Evolutionary conservation across 2,797 vertebrate species (phyloP), one percentile per base, ranked within the genome.

Genomic region (Pitangus sulphuratus): DNA sequence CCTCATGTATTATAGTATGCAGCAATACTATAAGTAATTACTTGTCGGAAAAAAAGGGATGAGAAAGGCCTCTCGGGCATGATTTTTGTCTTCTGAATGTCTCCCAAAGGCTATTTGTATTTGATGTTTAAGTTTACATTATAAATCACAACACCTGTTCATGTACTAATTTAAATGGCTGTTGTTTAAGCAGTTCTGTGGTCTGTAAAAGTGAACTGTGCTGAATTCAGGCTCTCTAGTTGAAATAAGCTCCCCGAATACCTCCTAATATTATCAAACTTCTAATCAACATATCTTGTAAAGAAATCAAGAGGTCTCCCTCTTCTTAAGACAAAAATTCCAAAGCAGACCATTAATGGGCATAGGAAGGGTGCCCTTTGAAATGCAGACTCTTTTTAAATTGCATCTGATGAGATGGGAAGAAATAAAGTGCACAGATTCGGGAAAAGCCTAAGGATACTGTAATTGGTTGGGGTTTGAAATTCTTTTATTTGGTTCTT

Each of bases 401-500:
- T 95, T 76, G 62, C 83, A 56, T 97, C 86, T 95, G 95, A 97
- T 97, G 93, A 96, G 85, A 91, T 72, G 74, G 93, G 83, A 89
- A 84, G 93, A 95, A 93, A 84, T 92, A 75, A 96, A 97, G 68
- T 77, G 78, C 97, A 80, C 71, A 39, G 86, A 97, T 97, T 95
- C 5, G 1, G 86, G 89, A 71, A 94, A 86, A 97, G 92, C 97
- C 96, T 97, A 83, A 91, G 97, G 97, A 96, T 97, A 80, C 89
- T 97, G 84, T 97, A 95, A 97, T 96, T 98, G 97, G 91, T 83
- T 87, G 89, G 95, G 84, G 88, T 95, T 97, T 96, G 93, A 93
- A 83, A 91, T 90, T 94, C 93, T 90, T 96, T 97, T 96, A 92
- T 97, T 97, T 95, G 77, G 78, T 94, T 96, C 76, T 93, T 97